These are phyloP conservation scores for Dissostichus mawsoni DNA, from an alignment of 2,113 vertebrate genomes.

Conservation along the genomic window DNA sequence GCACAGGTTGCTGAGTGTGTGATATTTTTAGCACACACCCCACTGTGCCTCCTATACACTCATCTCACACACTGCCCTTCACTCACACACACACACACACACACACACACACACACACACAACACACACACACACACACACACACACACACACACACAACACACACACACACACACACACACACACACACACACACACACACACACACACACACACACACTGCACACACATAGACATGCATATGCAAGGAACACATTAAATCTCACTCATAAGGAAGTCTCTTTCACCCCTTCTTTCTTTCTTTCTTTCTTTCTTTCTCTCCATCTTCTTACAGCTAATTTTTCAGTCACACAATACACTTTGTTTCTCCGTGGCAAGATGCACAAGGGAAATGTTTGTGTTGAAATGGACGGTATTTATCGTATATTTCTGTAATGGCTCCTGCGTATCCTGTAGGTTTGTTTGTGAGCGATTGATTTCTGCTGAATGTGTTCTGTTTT, in stretches of 20 bases:
- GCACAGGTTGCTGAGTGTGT: conserved; percentile 76
- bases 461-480: conserved; percentile 69
- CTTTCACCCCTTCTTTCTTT: conserved; percentile 17
- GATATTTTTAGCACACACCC: conserved; percentile 80
- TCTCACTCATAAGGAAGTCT: conserved; percentile 21
- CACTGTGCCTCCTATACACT: conserved; percentile 72
- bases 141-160: conserved; percentile 47
- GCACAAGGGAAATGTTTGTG: conserved; percentile 60
- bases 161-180: no score
- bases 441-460: conserved; percentile 62
- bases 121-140: conserved; percentile 48
- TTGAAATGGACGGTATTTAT: conserved; percentile 70
- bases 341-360: conserved; percentile 49
- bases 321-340: conserved; percentile 29
- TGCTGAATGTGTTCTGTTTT: conserved; percentile 39
- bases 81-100: conserved; percentile 19
- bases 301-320: conserved; percentile 5
- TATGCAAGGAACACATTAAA: conserved; percentile 39
- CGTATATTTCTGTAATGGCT: conserved; percentile 58
- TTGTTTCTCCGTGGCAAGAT: conserved; percentile 54
- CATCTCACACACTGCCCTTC: conserved; percentile 59
- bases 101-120: conserved; percentile 35
- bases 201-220: conserved; percentile 42
- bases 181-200: conserved; percentile 45
- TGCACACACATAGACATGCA: conserved; percentile 47